Base-by-base conservation (phyloP, 2,113 vertebrate species). In the Sardina pilchardus region DNA sequence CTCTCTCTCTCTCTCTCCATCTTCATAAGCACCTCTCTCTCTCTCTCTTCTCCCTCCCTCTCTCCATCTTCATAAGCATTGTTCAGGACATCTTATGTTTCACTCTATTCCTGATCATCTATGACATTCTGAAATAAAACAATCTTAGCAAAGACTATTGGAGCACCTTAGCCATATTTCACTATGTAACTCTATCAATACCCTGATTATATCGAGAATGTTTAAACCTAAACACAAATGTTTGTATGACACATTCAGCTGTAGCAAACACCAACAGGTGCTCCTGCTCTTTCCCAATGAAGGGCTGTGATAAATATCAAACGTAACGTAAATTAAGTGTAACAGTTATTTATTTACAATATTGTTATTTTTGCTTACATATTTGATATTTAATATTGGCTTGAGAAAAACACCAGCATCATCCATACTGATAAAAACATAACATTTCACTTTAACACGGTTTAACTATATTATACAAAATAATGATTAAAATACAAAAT, bases 11-110 rank as follows among this genome's bases (percentile, higher is more conserved):
- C 82, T 42, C 82, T 39, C 78, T 59, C n/a, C 63, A 30, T 71
- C 63, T 34, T 71, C 63, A 34, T 71, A 26, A 0, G 63, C 63
- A 71, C n/a, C 81, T 81, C 59, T 84, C 56, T 82, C 30, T 12
- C 53, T 82, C 43, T 50, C n/a, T n/a, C n/a, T n/a, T n/a, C n/a
- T 36, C 84, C 53, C 84, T 85, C 50, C 63, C n/a, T 36, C 84
- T 75, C 84, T 85, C 50, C 63, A 30, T 71, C 63, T 34, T 71
- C 63, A 34, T 71, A 26, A 0, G 63, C 63, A 71, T 9, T 30
- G 12, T 34, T 34, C 63, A 30, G 26, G 47, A 30, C 10, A 82
- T 85, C 59, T n/a, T 67, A 17, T 6, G 24, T 80, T 53, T 53
- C 14, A 53, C 50, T 50, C 48, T 50, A 14, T 16, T 16, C 48